phyloP scores from a whole-genome alignment of 2,888 invertebrate genomes.

The Pogonocherus hispidulus region DNA sequence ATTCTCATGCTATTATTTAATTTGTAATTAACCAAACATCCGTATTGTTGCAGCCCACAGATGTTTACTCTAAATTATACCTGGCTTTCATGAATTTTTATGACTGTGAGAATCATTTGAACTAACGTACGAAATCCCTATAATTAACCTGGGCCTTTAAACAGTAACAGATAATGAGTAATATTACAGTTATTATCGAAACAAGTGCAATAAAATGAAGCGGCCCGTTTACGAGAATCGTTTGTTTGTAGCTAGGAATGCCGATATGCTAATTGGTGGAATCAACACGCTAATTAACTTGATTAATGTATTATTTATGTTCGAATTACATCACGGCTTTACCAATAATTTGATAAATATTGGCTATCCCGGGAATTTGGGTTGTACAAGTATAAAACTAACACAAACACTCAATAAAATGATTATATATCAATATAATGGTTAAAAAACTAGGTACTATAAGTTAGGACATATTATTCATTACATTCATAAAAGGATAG shows the following conservation, averaged over 20 bases:
- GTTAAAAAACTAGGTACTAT: too few species aligned
- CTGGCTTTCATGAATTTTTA: slow-evolving; percentile 1
- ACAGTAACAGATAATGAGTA: slow-evolving; percentile 2
- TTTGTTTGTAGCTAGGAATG: not conserved
- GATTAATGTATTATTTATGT: slow-evolving; percentile 15
- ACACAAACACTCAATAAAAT: too few species aligned
- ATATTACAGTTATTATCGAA: not conserved
- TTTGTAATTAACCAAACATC: slow-evolving; percentile 3
- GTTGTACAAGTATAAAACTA: too few species aligned
- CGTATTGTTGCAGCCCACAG: not conserved
- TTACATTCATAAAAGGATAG: too few species aligned
- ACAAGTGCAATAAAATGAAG: not conserved
- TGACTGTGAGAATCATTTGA: slow-evolving; percentile 1
- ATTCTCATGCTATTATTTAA: not conserved
- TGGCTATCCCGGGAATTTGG: not conserved
- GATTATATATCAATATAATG: too few species aligned
- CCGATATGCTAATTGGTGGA: slow-evolving; percentile 9
- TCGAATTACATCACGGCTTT: not conserved
- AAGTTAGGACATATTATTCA: too few species aligned
- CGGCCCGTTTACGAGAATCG: not conserved
- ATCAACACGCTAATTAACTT: slow-evolving; percentile 12
- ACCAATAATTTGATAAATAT: slow-evolving; percentile 3
- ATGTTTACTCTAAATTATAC: not conserved
- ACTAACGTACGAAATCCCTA: not conserved
- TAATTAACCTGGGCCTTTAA: not conserved